A percentile compares a stretch with the other conserved stretches of the same genome.
phyloP scores from a whole-genome alignment of 2,113 vertebrate species.

The Myocastor coypus region DNA sequence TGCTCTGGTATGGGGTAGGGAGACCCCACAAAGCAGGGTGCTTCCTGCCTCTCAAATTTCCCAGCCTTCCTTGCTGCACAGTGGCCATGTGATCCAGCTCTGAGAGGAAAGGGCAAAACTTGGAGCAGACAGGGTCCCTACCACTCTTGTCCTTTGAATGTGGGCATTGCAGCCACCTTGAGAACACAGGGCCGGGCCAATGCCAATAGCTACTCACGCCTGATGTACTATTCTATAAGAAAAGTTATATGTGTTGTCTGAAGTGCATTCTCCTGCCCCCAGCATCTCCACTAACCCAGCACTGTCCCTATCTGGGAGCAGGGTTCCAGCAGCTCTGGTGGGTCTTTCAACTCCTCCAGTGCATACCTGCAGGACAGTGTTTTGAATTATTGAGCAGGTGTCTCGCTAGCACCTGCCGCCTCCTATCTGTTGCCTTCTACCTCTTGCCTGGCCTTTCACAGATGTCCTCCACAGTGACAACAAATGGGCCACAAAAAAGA shows the following conservation, averaged over 20 bases:
- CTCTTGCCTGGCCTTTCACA: not conserved
- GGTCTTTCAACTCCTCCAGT: not conserved
- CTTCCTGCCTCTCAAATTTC: not conserved
- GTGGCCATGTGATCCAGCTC: not conserved
- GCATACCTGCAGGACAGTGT: not conserved
- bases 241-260: conserved; percentile 55
- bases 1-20: not conserved
- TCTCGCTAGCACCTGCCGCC: not conserved
- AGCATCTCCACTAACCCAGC: not conserved
- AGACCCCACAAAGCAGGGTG: not conserved
- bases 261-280: conserved; percentile 34
- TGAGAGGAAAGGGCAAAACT: not conserved
- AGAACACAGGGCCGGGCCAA: not conserved
- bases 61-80: not conserved
- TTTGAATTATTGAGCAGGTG: conserved; percentile 49
- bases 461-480: not conserved
- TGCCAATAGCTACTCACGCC: conserved; percentile 9
- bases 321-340: not conserved
- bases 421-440: not conserved
- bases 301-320: not conserved
- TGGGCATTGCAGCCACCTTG: not conserved
- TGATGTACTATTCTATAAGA: conserved; percentile 19
- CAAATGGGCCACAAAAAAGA: conserved; percentile 20
- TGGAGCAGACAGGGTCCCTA: not conserved
- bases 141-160: not conserved